Conservation (phyloP, 2,797 vertebrate species). For the Myripristis murdjan region DNA sequence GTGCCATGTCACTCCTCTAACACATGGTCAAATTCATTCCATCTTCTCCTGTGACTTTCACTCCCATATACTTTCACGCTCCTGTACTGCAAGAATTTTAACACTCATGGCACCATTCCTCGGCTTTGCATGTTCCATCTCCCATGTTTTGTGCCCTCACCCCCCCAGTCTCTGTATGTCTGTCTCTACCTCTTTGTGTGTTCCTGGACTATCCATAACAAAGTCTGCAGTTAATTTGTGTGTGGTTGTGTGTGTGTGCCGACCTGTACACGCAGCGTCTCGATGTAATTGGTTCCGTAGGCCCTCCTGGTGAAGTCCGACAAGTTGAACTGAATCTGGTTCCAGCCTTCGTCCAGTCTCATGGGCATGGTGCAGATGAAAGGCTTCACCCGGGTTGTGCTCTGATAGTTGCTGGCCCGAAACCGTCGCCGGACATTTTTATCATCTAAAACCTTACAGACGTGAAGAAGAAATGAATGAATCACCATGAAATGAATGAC, state of each 20-base stretch:
- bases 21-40: no score
- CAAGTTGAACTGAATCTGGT: slow-evolving; percentile 99
- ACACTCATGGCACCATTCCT: no score
- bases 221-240: neutral
- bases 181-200: no score
- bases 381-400: slow-evolving; percentile 95
- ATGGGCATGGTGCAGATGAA: slow-evolving; percentile 99
- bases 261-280: slow-evolving; percentile 97
- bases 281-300: slow-evolving; percentile 96
- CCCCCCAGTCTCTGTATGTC: no score
- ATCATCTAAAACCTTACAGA: slow-evolving; percentile 93
- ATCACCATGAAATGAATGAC: neutral
- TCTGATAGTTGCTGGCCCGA: slow-evolving; percentile 97
- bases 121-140: no score
- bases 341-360: slow-evolving; percentile 97
- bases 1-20: no score
- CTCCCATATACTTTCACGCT: no score
- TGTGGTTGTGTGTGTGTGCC: slow-evolving; percentile 1
- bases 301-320: slow-evolving; percentile 96
- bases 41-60: no score
- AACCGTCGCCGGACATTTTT: slow-evolving; percentile 96
- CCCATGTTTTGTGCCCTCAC: no score
- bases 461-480: neutral
- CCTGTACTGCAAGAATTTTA: no score
- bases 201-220: no score